Evolutionary conservation across 2,888 invertebrate species (phyloP).

Genomic region (Pristionchus arcanus): DNA sequence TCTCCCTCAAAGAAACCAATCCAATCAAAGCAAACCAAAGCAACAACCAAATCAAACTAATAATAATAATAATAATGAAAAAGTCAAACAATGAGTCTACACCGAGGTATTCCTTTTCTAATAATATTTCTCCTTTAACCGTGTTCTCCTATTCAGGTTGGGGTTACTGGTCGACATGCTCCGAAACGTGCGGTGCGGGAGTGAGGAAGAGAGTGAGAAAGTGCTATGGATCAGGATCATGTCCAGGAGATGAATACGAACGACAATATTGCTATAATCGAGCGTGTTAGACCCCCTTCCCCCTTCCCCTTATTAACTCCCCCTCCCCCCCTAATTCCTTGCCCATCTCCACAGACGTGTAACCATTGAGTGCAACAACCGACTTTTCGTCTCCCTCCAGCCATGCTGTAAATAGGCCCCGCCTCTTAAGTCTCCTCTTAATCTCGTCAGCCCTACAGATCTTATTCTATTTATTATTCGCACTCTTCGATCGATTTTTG

Average conservation of each 20-base stretch:
- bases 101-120: neutral
- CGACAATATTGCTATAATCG: constrained; percentile 72
- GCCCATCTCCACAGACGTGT: constrained; percentile 25
- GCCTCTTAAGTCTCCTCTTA: constrained; percentile 3
- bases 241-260: constrained; percentile 75
- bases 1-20: constrained; percentile 45
- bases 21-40: constrained; percentile 35
- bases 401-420: constrained; percentile 41
- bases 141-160: constrained; percentile 71
- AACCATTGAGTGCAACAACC: constrained; percentile 41
- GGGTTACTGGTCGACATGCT: constrained; percentile 78
- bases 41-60: constrained; percentile 18
- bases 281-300: constrained; percentile 56
- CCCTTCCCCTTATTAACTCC: neutral
- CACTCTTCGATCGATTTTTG: constrained; percentile 5
- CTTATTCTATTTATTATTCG: constrained; percentile 39
- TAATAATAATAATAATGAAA: too few relatives aligned
- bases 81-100: neutral
- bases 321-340: neutral
- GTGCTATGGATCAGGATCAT: constrained; percentile 77
- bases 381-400: constrained; percentile 30
- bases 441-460: constrained; percentile 25
- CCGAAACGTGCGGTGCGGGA: constrained; percentile 75
- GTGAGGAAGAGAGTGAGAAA: constrained; percentile 76
- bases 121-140: neutral